These are phyloP conservation scores for Ptyas mucosa DNA, from an alignment of 2,113 vertebrate genomes.

Conservation along the genomic window DNA sequence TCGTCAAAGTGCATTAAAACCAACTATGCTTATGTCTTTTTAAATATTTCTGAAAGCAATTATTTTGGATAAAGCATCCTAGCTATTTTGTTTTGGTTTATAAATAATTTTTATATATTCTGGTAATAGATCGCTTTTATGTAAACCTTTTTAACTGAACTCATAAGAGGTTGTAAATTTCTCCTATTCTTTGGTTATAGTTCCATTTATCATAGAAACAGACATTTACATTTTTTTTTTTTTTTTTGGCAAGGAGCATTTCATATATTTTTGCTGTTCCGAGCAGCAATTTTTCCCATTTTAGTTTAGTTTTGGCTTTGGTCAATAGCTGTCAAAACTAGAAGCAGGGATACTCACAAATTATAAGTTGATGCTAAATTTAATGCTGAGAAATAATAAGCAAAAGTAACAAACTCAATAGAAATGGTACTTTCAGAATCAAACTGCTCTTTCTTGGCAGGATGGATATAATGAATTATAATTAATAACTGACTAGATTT, in stretches of 20 bases:
- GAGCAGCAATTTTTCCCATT: not conserved
- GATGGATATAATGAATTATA: not conserved
- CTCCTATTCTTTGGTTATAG: not conserved
- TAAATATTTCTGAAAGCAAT: slow-evolving; percentile 13
- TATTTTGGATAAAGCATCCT: slow-evolving; percentile 4
- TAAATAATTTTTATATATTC: not conserved
- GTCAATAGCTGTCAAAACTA: not conserved
- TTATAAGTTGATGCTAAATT: not conserved
- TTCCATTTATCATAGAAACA: not conserved
- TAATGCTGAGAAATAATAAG: not conserved
- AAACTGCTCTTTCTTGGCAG: not conserved
- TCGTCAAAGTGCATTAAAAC: not conserved
- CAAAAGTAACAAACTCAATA: not conserved
- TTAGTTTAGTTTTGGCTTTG: not conserved
- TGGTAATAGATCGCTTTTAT: not conserved
- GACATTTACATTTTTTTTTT: not conserved
- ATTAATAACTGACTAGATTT: not conserved
- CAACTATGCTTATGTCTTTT: not conserved
- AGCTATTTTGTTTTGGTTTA: not conserved
- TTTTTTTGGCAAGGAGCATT: not conserved
- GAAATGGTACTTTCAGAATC: not conserved
- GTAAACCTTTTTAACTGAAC: not conserved
- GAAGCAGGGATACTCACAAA: not conserved
- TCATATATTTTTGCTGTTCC: not conserved
- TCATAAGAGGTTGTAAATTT: not conserved